Evolutionary conservation across 92 coral and sea anemone genomes (phyloP).

Genomic region (Porites lobata): DNA sequence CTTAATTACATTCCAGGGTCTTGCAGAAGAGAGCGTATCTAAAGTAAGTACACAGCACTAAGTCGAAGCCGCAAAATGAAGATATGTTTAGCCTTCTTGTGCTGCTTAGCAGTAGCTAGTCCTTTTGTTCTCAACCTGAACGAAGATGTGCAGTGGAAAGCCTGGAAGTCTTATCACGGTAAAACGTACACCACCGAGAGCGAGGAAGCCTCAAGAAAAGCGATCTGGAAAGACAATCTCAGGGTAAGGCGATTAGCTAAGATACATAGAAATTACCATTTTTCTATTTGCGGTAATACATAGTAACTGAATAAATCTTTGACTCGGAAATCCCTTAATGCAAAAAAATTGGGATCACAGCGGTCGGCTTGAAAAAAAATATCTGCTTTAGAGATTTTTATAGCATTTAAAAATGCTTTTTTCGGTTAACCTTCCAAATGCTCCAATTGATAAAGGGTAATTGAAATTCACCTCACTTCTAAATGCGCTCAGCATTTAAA

Average conservation of each 20-base stretch:
- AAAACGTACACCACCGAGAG: constrained; percentile 56
- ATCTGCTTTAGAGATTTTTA: no score
- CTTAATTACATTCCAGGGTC: background rate
- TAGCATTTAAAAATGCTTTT: no score
- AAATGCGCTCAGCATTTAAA: no score
- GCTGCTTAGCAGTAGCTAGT: constrained; percentile 25
- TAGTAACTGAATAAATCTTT: background rate
- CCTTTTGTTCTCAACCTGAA: constrained; percentile 41
- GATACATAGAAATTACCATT: no score
- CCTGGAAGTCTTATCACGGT: constrained; percentile 78
- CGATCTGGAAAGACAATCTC: constrained; percentile 80
- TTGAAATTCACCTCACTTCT: no score
- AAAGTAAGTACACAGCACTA: no score
- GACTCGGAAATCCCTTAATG: background rate
- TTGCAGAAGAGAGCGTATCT: background rate
- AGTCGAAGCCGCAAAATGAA: background rate
- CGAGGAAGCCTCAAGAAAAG: constrained; percentile 77
- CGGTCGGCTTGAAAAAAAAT: no score
- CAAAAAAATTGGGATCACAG: no score
- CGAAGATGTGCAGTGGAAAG: constrained; percentile 80
- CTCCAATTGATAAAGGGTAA: no score
- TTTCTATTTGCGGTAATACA: no score
- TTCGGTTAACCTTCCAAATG: no score
- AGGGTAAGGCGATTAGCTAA: constrained; percentile 46
- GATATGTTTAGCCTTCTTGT: background rate